Evolutionary conservation across 2,113 vertebrate genomes (phyloP).

Genomic region (Pelmatolapia mariae): DNA sequence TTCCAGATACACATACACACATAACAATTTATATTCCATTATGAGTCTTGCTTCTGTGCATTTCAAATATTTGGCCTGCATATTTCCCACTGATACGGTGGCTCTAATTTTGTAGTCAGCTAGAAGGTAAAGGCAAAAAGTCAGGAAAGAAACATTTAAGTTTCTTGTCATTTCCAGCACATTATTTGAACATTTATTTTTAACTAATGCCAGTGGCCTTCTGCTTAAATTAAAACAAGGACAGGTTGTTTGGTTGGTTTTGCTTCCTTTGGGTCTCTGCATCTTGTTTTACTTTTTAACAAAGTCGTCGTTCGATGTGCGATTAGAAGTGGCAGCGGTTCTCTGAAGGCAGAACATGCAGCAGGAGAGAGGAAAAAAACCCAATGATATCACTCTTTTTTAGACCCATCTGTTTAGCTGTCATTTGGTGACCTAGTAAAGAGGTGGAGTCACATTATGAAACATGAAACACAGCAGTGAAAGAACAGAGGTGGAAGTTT

Average conservation of each 20-base stretch:
- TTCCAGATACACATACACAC: background rate
- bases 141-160: background rate
- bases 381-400: background rate
- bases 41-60: background rate
- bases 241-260: background rate
- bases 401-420: conserved; percentile 34
- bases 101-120: background rate
- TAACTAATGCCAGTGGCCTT: background rate
- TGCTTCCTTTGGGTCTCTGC: background rate
- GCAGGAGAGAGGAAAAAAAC: background rate
- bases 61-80: background rate
- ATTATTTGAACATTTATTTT: background rate
- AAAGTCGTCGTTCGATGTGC: background rate
- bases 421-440: conserved; percentile 37
- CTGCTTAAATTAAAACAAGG: background rate
- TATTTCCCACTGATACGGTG: background rate
- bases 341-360: background rate
- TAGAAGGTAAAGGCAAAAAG: background rate
- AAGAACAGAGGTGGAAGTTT: background rate
- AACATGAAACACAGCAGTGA: background rate
- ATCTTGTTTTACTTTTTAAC: background rate
- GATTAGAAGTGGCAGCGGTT: background rate
- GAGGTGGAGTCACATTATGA: background rate
- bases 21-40: background rate
- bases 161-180: background rate